A percentile compares a stretch with the other conserved stretches of the same genome.
phyloP scores from a whole-genome alignment of 2,113 vertebrate species.

The Tachycineta bicolor region DNA sequence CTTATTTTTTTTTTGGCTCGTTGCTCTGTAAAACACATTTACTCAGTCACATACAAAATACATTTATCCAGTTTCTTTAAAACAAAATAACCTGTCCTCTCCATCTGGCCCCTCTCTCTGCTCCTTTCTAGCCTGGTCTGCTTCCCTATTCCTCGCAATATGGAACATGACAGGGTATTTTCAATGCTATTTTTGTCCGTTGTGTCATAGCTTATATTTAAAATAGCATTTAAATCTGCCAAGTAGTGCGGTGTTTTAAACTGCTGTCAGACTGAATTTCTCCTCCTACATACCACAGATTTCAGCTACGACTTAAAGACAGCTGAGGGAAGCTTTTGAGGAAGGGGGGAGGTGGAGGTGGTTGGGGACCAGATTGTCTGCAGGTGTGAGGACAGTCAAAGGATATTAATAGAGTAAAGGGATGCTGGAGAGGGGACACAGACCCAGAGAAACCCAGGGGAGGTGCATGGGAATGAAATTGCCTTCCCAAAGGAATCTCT shows the following conservation, averaged over 20 bases:
- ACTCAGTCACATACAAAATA: slow-evolving; percentile 28
- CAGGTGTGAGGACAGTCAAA: slow-evolving; percentile 46
- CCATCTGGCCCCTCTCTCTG: slow-evolving; percentile 58
- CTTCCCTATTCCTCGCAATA: slow-evolving; percentile 68
- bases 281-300: slow-evolving; percentile 71
- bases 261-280: slow-evolving; percentile 73
- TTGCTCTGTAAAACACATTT: slow-evolving; percentile 10
- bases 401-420: slow-evolving; percentile 34
- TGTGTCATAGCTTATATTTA: slow-evolving; percentile 75
- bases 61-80: slow-evolving; percentile 44
- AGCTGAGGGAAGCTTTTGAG: slow-evolving; percentile 66
- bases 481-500: neutral
- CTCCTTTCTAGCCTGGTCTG: slow-evolving; percentile 66
- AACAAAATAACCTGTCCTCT: slow-evolving; percentile 66
- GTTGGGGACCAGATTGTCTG: slow-evolving; percentile 62
- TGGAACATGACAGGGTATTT: slow-evolving; percentile 76
- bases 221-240: slow-evolving; percentile 75
- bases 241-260: slow-evolving; percentile 70
- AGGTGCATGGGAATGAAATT: neutral
- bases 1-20: neutral
- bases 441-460: neutral
- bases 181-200: slow-evolving; percentile 74
- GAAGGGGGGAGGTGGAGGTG: slow-evolving; percentile 53
- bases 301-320: slow-evolving; percentile 67
- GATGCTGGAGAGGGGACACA: neutral